Percentiles rank a stretch among this genome's conserved stretches.
Conservation (phyloP, 2,113 vertebrate species). For the Corythornis cristatus region DNA sequence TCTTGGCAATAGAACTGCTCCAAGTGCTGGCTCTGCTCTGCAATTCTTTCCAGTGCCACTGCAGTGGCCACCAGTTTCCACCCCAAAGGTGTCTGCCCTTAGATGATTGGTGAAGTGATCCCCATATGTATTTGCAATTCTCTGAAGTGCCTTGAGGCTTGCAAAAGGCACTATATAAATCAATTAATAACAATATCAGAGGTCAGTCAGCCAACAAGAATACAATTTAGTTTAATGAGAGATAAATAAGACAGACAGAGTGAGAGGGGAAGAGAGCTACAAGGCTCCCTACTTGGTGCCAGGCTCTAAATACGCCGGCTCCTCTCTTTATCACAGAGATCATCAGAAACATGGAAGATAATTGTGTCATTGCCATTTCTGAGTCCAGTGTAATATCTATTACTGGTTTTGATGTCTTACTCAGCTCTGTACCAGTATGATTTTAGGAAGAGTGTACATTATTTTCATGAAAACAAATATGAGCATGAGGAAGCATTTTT, state of each 20-base stretch:
- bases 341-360: constrained; percentile 39
- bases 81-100: neutral
- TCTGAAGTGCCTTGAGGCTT: constrained; percentile 56
- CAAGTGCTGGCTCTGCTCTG: neutral
- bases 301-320: neutral
- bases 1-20: neutral
- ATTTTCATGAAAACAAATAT: constrained; percentile 88
- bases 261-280: constrained; percentile 26
- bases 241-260: constrained; percentile 72
- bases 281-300: neutral
- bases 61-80: neutral
- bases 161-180: constrained; percentile 68
- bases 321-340: constrained; percentile 45
- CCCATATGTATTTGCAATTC: constrained; percentile 29
- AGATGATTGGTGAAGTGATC: constrained; percentile 39
- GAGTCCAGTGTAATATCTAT: constrained; percentile 70
- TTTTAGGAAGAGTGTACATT: constrained; percentile 81
- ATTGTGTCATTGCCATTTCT: constrained; percentile 51
- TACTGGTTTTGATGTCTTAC: constrained; percentile 78
- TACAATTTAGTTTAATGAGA: constrained; percentile 76
- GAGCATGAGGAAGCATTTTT: constrained; percentile 82
- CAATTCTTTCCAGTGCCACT: neutral
- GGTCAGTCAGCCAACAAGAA: constrained; percentile 74
- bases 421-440: constrained; percentile 73
- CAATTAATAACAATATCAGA: constrained; percentile 75